Base-by-base conservation (phyloP, 2,113 vertebrate genomes). In the Laticauda laticaudata region DNA sequence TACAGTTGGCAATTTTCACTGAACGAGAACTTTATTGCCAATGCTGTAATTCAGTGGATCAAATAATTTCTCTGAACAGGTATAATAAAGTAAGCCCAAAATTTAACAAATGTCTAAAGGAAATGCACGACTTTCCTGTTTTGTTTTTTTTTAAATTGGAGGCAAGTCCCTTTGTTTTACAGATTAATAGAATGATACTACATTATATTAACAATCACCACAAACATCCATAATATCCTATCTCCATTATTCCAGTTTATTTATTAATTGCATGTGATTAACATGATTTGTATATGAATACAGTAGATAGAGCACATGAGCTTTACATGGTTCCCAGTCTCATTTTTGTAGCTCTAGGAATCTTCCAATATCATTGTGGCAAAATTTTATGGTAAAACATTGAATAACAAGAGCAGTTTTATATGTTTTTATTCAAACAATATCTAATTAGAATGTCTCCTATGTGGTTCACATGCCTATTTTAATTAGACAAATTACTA, bases 1-100 rank as follows among this genome's bases (percentile, higher is more conserved):
- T 93, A 91, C 85, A 94, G 91, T 91, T 97, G 95, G 88, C 54
- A 92, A 26, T 48, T 1, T 48, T 89, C 2, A 87, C 5, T 93
- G 94, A 92, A 61, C 9, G 55, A 9, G 39, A 89, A 91, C 81
- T 89, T 94, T 57, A 64, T 12, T 39, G 91, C 43, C 53, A 87
- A 92, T 87, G 86, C 51, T 53, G 24, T 90, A 92, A 92, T 43
- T 0, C 93, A 90, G 91, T 20, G 54, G 89, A 48, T 94, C 92
- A 93, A 94, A 92, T 51, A 23, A 55, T 14, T 24, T 53, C 86
- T 94, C 75, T 89, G 91, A 64, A 59, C 34, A 51, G 88, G 48
- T 61, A 56, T 43, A 89, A 55, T 89, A 10, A 6, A 64, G 94
- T 92, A 85, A 91, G 5, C 9, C 34, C 89, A 39, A 86, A 39